These are phyloP conservation scores for Gymnothorax javanicus DNA, from an alignment of 2,797 vertebrate species.

Conservation along the genomic window DNA sequence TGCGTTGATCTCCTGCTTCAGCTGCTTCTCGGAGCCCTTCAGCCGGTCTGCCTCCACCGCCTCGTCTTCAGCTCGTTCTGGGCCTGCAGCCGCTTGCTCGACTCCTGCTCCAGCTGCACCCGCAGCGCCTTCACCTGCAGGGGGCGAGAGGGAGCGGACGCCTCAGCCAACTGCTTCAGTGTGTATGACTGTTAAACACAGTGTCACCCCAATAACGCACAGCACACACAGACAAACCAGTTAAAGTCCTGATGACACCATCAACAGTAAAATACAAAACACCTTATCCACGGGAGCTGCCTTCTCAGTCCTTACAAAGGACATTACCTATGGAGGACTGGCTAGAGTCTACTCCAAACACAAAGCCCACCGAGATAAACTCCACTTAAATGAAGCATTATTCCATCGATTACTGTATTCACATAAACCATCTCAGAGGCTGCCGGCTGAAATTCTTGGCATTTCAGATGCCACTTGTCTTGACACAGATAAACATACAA, in stretches of 20 bases:
- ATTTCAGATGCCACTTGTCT: background rate
- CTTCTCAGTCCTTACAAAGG: no score
- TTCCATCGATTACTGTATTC: background rate
- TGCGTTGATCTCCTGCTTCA: constrained; percentile 95
- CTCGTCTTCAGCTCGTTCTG: constrained; percentile 88
- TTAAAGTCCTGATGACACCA: background rate
- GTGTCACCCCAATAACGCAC: background rate
- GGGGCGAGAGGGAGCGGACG: background rate
- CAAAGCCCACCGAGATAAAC: background rate
- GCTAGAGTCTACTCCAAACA: no score
- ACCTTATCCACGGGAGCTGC: background rate
- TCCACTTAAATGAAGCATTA: background rate
- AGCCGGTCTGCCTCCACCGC: constrained; percentile 88
- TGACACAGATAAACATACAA: no score
- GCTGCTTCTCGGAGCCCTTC: constrained; percentile 91
- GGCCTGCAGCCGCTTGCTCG: constrained; percentile 78
- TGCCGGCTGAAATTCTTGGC: background rate
- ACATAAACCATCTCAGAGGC: background rate
- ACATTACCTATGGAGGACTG: no score
- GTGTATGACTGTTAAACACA: background rate
- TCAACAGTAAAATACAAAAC: background rate
- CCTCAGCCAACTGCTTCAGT: background rate
- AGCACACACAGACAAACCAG: background rate
- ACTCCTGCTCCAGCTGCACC: constrained; percentile 88
- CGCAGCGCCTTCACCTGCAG: constrained; percentile 82